Conservation (phyloP, 2,797 vertebrate species). For the Distichodus sexfasciatus region DNA sequence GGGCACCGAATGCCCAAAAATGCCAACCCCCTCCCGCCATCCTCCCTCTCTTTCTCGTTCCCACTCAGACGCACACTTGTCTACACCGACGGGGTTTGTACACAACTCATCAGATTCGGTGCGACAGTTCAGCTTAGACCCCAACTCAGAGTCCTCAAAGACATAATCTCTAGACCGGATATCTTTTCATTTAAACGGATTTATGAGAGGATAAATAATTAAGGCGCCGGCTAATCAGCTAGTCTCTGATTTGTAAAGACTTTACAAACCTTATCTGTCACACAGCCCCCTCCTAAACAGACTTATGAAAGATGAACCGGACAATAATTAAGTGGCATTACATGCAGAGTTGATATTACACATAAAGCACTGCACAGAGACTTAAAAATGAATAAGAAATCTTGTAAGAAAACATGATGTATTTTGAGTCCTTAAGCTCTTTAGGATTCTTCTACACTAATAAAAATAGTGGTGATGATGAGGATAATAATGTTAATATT, state of each 20-base stretch:
- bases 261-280: neutral
- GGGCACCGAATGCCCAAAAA: constrained; percentile 10
- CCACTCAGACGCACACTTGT: neutral
- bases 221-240: neutral
- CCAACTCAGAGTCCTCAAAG: neutral
- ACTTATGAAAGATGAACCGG: neutral
- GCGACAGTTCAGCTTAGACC: neutral
- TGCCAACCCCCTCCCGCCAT: constrained; percentile 3
- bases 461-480: no score
- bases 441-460: no score
- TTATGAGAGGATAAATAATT: neutral
- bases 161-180: neutral
- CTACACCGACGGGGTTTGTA: neutral
- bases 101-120: neutral
- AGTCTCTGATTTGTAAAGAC: neutral
- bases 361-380: no score
- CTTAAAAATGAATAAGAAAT: no score
- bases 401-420: no score
- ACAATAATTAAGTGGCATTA: neutral
- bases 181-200: constrained; percentile 10
- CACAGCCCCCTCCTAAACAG: neutral
- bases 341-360: no score
- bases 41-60: neutral
- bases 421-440: no score
- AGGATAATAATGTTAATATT: no score